Evolutionary conservation across 2,797 vertebrate genomes (phyloP), one percentile per base, ranked within the genome.

Genomic region (Poeciliopsis turneri): DNA sequence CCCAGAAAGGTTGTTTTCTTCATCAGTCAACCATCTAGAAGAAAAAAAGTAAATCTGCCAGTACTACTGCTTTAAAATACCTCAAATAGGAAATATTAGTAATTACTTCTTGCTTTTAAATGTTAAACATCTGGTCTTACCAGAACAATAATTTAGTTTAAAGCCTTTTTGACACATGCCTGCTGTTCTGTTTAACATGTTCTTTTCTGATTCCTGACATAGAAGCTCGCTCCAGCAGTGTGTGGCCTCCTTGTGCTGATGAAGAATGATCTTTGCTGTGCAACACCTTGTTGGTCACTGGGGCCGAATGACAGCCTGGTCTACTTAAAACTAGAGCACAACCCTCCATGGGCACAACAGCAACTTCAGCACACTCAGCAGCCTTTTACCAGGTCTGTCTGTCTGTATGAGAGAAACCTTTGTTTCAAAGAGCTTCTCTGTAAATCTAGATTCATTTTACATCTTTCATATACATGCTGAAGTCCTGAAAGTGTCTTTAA

Each of bases 291-390:
- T 72, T 84, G 88, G 59, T 79, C 70, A 13, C 85, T 87, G 1
- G 36, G 45, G 13, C 87, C 74, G 41, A 80, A 85, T 0, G 93
- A 96, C 78, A 93, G 51, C 45, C 92, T 95, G 82, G 77, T 98
- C 89, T 97, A 96, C 92, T 88, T 98, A 74, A 94, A 94, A 90
- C 91, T 90, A 4, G 94, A 95, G 36, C 93, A 83, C 6, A 83
- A 92, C 74, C 91, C 94, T 84, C 51, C 89, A 25, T 95, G 95
- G 96, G 87, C 90, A 78, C 93, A 92, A 78, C 92, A 92, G 73
- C 90, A 84, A 81, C 83, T 55, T 46, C 72, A 87, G 75, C 89
- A 87, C 30, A 87, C 64, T 76, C 92, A 93, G 10, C 85, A 94
- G 76, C 82, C 78, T 20, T 97, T 97, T 79, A 93, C 90, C 66